Evolutionary conservation across 2,113 vertebrate genomes (phyloP), one percentile per base, ranked within the genome.

Genomic region (Isichthys henryi): DNA sequence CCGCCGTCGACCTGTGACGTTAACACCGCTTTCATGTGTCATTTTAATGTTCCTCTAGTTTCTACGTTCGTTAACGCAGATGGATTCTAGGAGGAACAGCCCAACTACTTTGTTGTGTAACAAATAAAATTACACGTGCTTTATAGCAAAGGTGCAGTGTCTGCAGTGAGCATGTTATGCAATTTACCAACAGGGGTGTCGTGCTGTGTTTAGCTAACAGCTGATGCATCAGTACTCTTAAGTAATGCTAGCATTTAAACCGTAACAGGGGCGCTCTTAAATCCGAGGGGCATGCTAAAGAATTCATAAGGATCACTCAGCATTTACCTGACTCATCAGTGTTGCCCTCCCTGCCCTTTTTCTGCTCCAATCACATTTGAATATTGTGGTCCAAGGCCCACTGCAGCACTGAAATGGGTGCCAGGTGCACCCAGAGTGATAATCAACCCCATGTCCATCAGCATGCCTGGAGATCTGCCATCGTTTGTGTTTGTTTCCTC

Each of bases 401-500:
- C 86, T 88, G 89, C 52, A 39, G 86, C 70, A 80, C 9, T 52
- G 77, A 83, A 74, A 88, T 83, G 11, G 86, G 56, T 52, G 35
- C 49, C 53, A 58, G 50, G 39, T 50, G 17, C 86, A 39, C 48
- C n/a, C 43, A 21, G 86, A 80, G 74, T 46, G 49, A 82, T 87
- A 90, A 77, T 48, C 70, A 88, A 88, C 87, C 48, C 13, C n/a
- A 5, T 35, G 50, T 83, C 89, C 86, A 46, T 88, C 86, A 48
- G 8, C 48, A 52, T 31, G 23, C 5, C 74, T 88, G 86, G 74
- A 83, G 31, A 13, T 46, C 10, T 45, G 86, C 74, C 66, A 83
- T 84, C 23, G 1, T 84, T 88, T 58, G 50, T 62, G 88, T 84
- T 62, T 23, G 74, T 77, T n/a, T 88, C 77, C 27, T 62, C 53